A percentile compares a stretch with the other conserved stretches of the same genome.
phyloP scores from a whole-genome alignment of 64 coral and sea anemone species.

The Actinia tenebrosa region DNA sequence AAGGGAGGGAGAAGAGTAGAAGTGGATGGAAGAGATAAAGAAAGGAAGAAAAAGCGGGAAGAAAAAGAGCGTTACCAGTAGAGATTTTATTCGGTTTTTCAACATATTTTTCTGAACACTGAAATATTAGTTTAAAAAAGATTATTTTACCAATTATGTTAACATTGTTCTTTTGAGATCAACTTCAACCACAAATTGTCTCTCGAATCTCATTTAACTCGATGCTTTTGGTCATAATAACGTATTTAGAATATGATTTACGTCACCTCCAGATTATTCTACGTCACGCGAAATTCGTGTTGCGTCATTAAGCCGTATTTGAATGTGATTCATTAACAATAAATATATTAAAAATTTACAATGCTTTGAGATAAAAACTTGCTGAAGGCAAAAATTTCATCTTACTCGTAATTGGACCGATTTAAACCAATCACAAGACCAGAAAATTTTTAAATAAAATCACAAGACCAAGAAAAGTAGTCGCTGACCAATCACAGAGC shows the following conservation, averaged over 20 bases:
- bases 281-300: background rate
- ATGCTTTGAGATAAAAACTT: background rate
- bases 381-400: background rate
- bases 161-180: too few species aligned
- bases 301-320: background rate
- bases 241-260: background rate
- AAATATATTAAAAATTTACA: background rate
- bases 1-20: background rate
- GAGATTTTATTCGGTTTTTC: too few species aligned
- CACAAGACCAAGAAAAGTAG: too few species aligned
- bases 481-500: too few species aligned
- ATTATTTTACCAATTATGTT: too few species aligned
- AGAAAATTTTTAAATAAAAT: too few species aligned
- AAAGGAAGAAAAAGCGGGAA: background rate
- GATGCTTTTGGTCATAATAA: background rate
- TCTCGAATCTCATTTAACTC: background rate
- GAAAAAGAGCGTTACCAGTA: too few species aligned
- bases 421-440: background rate
- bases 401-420: background rate
- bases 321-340: background rate
- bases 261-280: background rate
- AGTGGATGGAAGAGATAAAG: background rate
- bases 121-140: too few species aligned
- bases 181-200: too few species aligned
- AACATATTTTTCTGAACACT: too few species aligned